Base-by-base conservation (phyloP, 2,113 vertebrate species). In the Alligator mississippiensis region DNA sequence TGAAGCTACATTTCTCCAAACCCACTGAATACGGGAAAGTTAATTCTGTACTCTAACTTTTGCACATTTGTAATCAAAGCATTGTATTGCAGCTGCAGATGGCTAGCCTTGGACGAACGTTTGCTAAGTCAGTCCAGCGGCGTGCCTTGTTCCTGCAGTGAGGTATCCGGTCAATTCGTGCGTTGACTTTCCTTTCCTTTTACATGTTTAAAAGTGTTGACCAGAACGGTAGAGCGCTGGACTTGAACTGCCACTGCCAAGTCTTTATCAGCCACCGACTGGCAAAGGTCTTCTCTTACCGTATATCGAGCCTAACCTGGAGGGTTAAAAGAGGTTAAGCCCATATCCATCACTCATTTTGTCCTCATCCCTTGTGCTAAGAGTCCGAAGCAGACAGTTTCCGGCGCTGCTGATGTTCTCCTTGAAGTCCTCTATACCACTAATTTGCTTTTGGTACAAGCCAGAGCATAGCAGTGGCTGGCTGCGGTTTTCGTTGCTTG, bases 31-130 rank as follows among this genome's bases (percentile, higher is more conserved):
- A 94, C 95, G 94, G 95, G 95, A 92, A 97, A 97, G 97, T 97
- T 97, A 96, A 98, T 98, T 98, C 97, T 97, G 90, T 97, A 96
- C 97, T 97, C 95, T 90, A 74, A 97, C 97, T 98, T 98, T 96
- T 87, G 97, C 97, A 97, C 95, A 60, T 97, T 97, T 88, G 93
- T 87, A 97, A 96, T 97, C 97, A 97, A 88, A 94, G 95, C 86
- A 6, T 94, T 93, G 96, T 95, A 84, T 96, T 93, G 78, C 93
- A 96, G 95, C 96, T 93, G 95, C 93, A 94, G 96, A 95, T 94
- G 94, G 91, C 96, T 97, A 96, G 94, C 80, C 64, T 8, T 57
- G 94, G 96, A 97, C 90, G 95, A 86, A 94, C 97, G 95, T 70
- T 86, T 68, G 96, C 79, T 85, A 80, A 91, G 74, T 4, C 88